Conservation (phyloP, 2,888 invertebrate species). For the Atethmia centrago region DNA sequence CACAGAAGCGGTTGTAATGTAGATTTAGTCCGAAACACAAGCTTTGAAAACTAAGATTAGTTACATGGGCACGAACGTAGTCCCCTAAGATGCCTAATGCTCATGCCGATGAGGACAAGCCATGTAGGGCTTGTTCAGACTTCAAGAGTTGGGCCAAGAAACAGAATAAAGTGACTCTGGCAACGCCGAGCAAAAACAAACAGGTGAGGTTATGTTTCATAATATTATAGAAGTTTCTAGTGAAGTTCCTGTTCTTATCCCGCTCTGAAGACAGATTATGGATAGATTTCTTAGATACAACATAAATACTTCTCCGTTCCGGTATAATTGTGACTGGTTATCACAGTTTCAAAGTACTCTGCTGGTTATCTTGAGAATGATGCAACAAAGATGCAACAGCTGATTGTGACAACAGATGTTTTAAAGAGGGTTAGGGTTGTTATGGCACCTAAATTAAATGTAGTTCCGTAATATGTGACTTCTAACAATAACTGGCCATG, state of each 20-base stretch:
- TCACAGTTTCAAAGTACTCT: neutral
- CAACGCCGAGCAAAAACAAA: constrained; percentile 74
- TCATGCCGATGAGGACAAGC: constrained; percentile 87
- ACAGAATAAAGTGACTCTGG: constrained; percentile 84
- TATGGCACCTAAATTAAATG: neutral
- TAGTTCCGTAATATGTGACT: neutral
- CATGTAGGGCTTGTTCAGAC: constrained; percentile 93
- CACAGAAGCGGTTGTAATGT: constrained; percentile 53
- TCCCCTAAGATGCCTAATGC: constrained; percentile 76
- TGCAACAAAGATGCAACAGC: constrained; percentile 50
- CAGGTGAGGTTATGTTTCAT: constrained; percentile 78
- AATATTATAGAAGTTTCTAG: constrained; percentile 55
- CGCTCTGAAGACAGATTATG: neutral
- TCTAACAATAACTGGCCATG: neutral
- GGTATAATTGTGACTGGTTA: neutral
- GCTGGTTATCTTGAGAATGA: constrained; percentile 25
- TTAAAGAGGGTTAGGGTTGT: neutral
- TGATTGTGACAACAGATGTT: constrained; percentile 29
- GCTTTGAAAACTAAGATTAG: constrained; percentile 63
- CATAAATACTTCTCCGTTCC: neutral
- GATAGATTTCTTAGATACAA: neutral
- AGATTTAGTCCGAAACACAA: constrained; percentile 32
- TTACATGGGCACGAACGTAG: constrained; percentile 68
- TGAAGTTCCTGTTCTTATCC: neutral
- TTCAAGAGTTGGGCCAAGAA: constrained; percentile 93